Percentiles rank a stretch among this genome's conserved stretches.
Evolutionary conservation across 1,140 invertebrate genomes (phyloP).

Genomic region (Goniozus legneri): DNA sequence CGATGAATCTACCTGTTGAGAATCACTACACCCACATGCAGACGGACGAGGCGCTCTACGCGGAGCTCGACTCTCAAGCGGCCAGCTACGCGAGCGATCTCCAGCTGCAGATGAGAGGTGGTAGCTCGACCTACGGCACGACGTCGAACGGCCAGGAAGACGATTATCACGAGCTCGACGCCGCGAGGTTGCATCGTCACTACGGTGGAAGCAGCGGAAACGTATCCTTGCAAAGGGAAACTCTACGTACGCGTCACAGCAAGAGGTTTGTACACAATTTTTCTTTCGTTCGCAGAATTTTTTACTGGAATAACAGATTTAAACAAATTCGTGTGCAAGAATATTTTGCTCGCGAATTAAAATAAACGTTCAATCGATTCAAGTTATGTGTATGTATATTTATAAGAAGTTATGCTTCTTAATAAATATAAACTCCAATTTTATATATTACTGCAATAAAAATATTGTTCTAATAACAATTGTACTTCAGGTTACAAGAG

Average conservation of each 20-base stretch:
- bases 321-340: too few species aligned
- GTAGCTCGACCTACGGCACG: constrained; percentile 46
- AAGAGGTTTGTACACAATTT: constrained; percentile 35
- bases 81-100: constrained; percentile 52
- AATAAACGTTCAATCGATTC: too few species aligned
- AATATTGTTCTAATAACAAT: background rate
- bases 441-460: too few species aligned
- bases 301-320: background rate
- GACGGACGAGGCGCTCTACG: constrained; percentile 66
- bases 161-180: constrained; percentile 52
- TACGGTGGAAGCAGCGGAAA: constrained; percentile 43
- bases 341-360: too few species aligned
- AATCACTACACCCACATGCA: constrained; percentile 73
- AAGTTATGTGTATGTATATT: background rate
- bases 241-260: constrained; percentile 45
- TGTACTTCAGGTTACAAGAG: constrained; percentile 42
- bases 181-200: constrained; percentile 48
- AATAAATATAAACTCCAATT: constrained; percentile 4
- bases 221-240: constrained; percentile 40
- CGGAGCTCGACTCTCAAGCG: constrained; percentile 61
- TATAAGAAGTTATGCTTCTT: constrained; percentile 7
- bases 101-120: constrained; percentile 44
- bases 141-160: constrained; percentile 47
- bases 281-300: background rate
- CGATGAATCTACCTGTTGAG: constrained; percentile 57